phyloP scores from a whole-genome alignment of 2,888 invertebrate genomes.

The Danaus chrysippus region DNA sequence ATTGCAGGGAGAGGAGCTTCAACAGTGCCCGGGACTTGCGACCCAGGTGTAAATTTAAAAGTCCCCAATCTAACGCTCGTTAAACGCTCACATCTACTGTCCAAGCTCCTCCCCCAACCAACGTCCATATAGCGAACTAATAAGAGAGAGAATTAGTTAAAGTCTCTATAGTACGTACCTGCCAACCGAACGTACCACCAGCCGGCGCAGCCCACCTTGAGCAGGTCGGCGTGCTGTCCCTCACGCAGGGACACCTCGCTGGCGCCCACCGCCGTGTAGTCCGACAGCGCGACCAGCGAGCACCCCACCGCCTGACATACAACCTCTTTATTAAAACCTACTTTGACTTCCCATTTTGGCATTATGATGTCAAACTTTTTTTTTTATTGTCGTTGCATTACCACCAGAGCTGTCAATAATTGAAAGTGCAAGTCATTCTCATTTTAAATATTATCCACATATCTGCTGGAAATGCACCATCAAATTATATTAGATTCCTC shows the following conservation, averaged over 20 bases:
- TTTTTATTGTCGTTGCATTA: no score
- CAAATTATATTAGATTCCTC: background rate
- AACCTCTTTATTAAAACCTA: background rate
- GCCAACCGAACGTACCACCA: slow-evolving; percentile 97
- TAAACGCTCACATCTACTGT: background rate
- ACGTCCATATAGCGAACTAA: no score
- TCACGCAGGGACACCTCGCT: slow-evolving; percentile 94
- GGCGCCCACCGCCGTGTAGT: slow-evolving; percentile 94
- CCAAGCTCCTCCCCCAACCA: background rate
- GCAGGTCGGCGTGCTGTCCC: slow-evolving; percentile 92
- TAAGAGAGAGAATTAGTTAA: no score
- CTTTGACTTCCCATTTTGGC: background rate
- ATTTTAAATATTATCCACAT: no score
- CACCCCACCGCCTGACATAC: slow-evolving; percentile 82
- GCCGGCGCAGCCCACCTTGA: slow-evolving; percentile 95
- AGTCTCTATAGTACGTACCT: slow-evolving; percentile 80
- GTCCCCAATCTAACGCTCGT: no score
- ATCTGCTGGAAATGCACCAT: background rate
- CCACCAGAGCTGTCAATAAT: no score
- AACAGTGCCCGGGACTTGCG: no score
- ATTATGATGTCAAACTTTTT: background rate
- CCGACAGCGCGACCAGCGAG: slow-evolving; percentile 92
- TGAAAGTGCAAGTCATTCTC: no score
- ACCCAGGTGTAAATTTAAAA: no score
- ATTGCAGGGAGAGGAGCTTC: no score